Evolutionary conservation across 2,888 invertebrate species (phyloP).

Genomic region (Villa cingulata): DNA sequence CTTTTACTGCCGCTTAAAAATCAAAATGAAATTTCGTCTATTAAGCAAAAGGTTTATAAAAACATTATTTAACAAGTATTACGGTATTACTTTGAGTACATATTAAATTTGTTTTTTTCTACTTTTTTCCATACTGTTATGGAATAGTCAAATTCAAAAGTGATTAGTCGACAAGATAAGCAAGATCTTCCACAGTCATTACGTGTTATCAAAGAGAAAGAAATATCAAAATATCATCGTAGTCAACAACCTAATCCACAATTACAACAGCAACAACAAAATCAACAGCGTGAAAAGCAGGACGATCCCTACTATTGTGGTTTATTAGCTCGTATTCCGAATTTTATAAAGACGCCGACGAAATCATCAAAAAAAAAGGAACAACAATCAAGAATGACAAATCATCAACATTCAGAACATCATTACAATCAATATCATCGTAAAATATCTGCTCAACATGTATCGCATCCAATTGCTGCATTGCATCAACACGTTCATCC

Average conservation of each 20-base stretch:
- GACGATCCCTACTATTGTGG: slow-evolving; percentile 61
- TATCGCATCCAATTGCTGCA: slow-evolving; percentile 29
- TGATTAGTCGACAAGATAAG: not conserved
- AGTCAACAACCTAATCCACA: slow-evolving; percentile 5
- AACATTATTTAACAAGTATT: too few species aligned
- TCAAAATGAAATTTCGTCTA: not conserved
- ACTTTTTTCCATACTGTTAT: not conserved
- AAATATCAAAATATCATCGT: not conserved
- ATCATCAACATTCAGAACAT: slow-evolving; percentile 21
- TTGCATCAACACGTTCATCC: slow-evolving; percentile 26
- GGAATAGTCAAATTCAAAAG: not conserved
- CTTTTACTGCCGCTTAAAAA: not conserved
- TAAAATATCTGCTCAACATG: slow-evolving; percentile 33
- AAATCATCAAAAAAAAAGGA: slow-evolving; percentile 18
- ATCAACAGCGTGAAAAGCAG: slow-evolving; percentile 32
- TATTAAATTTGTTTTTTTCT: too few species aligned
- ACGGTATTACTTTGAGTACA: not conserved
- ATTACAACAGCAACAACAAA: slow-evolving; percentile 11
- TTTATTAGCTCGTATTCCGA: slow-evolving; percentile 51
- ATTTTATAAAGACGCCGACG: slow-evolving; percentile 47
- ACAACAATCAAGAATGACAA: slow-evolving; percentile 18
- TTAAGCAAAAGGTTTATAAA: not conserved
- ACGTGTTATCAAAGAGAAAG: not conserved
- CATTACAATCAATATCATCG: slow-evolving; percentile 12
- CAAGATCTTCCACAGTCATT: not conserved